phyloP scores from a whole-genome alignment of 2,113 vertebrate species.

The Phocoena sinus region DNA sequence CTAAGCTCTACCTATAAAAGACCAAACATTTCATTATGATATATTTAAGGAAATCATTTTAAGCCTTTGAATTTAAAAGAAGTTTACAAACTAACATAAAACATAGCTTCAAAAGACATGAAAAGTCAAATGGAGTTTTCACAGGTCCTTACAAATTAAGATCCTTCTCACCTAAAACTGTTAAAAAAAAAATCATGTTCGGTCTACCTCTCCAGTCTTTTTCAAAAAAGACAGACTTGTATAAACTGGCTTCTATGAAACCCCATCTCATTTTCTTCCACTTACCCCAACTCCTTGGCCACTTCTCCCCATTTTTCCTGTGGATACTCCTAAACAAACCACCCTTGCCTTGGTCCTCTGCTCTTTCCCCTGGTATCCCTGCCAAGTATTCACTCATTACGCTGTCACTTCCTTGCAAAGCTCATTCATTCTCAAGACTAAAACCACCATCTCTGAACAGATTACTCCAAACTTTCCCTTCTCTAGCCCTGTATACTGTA shows the following conservation, averaged over 20 bases:
- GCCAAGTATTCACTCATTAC: neutral
- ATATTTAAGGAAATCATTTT: neutral
- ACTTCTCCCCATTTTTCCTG: neutral
- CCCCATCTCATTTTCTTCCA: neutral
- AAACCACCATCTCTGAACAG: neutral
- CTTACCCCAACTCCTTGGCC: neutral
- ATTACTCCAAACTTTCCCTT: neutral
- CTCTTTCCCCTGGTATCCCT: neutral
- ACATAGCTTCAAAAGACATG: neutral
- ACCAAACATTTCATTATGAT: slow-evolving; percentile 12
- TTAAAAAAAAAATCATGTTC: neutral
- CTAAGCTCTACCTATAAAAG: slow-evolving; percentile 80
- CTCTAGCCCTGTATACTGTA: neutral
- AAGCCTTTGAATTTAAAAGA: neutral
- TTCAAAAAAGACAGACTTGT: neutral
- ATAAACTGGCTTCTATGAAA: neutral
- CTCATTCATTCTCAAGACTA: neutral
- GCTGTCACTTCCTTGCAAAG: neutral
- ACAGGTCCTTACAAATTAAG: neutral
- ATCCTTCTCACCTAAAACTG: neutral
- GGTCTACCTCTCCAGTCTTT: neutral
- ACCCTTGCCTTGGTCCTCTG: neutral
- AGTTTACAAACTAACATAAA: neutral
- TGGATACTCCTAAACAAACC: neutral
- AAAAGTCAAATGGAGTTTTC: neutral